These are phyloP conservation scores for Myzus persicae DNA, from an alignment of 1,140 invertebrate species.

Conservation along the genomic window DNA sequence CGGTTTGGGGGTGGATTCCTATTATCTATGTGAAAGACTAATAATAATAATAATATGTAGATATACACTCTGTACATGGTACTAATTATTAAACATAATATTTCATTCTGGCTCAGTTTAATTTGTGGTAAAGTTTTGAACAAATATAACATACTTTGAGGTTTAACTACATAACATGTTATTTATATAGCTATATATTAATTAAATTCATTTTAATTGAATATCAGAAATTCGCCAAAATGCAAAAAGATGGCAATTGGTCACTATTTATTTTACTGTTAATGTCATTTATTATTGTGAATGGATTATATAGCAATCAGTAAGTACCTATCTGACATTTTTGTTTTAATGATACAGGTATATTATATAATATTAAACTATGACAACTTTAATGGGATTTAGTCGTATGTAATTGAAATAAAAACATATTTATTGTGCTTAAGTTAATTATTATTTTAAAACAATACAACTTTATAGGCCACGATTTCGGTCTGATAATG, in stretches of 20 bases:
- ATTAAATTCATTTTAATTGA: background rate
- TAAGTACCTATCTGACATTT: slow-evolving; percentile 1
- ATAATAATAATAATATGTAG: background rate
- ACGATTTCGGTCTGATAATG: slow-evolving; percentile 71
- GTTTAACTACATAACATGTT: background rate
- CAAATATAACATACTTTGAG: background rate
- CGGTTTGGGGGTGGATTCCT: background rate
- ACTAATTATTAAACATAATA: background rate
- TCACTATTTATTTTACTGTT: background rate
- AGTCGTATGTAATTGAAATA: background rate
- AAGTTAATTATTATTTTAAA: background rate
- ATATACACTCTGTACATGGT: background rate
- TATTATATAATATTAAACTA: background rate
- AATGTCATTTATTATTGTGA: background rate
- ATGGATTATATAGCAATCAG: slow-evolving; percentile 33
- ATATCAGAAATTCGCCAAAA: background rate
- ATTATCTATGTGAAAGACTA: background rate
- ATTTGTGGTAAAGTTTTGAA: background rate
- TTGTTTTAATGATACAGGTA: background rate
- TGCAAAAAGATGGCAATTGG: background rate
- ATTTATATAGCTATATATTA: background rate
- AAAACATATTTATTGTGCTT: background rate
- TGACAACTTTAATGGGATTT: background rate
- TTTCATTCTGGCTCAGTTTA: background rate
- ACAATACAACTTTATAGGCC: slow-evolving; percentile 66